Percentiles rank a stretch among this genome's conserved stretches.
phyloP scores from a whole-genome alignment of 2,797 vertebrate genomes.

The Pangasius krempfi region DNA sequence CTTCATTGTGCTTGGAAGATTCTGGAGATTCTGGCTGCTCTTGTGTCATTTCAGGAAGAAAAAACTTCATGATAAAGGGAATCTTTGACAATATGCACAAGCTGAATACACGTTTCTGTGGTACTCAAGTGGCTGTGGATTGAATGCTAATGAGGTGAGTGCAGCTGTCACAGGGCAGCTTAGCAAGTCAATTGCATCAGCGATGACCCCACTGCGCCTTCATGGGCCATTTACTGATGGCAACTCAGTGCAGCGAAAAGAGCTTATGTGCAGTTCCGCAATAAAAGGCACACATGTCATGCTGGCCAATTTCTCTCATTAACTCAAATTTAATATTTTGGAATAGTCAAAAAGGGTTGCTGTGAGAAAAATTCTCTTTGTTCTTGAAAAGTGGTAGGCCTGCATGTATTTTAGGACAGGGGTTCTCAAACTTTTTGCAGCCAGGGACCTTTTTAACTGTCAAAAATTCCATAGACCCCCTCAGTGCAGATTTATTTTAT shows the following conservation, averaged over 20 bases:
- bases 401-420: background rate
- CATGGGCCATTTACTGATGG: conserved; percentile 35
- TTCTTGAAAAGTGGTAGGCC: background rate
- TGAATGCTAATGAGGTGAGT: conserved; percentile 57
- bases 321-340: background rate
- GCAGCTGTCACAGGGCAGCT: conserved; percentile 56
- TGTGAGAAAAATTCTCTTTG: background rate
- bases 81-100: conserved; percentile 65
- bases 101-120: conserved; percentile 57
- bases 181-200: conserved; percentile 56
- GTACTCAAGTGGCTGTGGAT: conserved; percentile 45
- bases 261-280: conserved; percentile 15
- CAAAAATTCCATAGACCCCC: background rate
- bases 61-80: conserved; percentile 64
- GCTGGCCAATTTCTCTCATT: background rate
- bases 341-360: background rate
- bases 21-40: conserved; percentile 64
- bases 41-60: conserved; percentile 58
- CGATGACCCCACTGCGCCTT: conserved; percentile 42
- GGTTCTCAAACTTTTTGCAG: background rate
- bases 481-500: background rate
- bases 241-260: conserved; percentile 20
- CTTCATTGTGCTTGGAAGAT: conserved; percentile 40
- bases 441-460: background rate
- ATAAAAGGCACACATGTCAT: conserved; percentile 13